Conservation (phyloP, 2,113 vertebrate genomes). For the Bostrychus sinensis region DNA sequence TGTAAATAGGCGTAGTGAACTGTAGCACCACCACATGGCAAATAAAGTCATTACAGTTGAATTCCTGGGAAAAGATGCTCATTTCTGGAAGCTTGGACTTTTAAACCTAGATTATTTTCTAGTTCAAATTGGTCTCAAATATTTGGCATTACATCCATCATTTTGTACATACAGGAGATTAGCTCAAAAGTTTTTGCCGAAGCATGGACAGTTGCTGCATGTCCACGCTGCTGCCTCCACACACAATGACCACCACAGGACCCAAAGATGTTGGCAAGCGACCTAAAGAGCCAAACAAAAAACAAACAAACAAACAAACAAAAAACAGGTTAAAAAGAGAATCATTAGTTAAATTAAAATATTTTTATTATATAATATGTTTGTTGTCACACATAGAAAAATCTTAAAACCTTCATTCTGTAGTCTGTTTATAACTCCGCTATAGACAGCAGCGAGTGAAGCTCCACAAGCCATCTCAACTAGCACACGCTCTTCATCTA, state of each 20-base stretch:
- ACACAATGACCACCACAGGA: conserved; percentile 80
- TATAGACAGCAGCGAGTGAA: conserved; percentile 78
- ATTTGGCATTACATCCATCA: too few relatives aligned
- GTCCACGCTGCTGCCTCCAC: conserved; percentile 80
- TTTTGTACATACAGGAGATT: background rate
- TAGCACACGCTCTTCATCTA: conserved; percentile 84
- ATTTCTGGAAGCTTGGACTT: too few relatives aligned
- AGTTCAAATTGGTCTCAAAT: too few relatives aligned
- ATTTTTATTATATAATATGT: too few relatives aligned
- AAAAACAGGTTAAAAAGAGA: too few relatives aligned
- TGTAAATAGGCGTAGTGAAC: conserved; percentile 8
- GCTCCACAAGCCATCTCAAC: conserved; percentile 84
- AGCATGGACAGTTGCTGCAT: conserved; percentile 67
- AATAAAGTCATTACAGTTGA: background rate
- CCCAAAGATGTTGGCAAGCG: conserved; percentile 59
- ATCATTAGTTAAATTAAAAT: too few relatives aligned
- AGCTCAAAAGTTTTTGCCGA: conserved; percentile 53
- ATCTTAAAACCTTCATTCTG: conserved; percentile 78
- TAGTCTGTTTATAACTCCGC: conserved; percentile 67
- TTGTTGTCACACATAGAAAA: too few relatives aligned
- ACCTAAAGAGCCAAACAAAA: conserved; percentile 38
- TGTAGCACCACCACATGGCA: conserved; percentile 43
- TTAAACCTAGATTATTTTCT: background rate
- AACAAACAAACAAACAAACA: too few relatives aligned
- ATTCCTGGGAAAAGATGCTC: too few relatives aligned